Conservation (phyloP, 2,797 vertebrate species). For the Schizopygopsis pylzovi region DNA sequence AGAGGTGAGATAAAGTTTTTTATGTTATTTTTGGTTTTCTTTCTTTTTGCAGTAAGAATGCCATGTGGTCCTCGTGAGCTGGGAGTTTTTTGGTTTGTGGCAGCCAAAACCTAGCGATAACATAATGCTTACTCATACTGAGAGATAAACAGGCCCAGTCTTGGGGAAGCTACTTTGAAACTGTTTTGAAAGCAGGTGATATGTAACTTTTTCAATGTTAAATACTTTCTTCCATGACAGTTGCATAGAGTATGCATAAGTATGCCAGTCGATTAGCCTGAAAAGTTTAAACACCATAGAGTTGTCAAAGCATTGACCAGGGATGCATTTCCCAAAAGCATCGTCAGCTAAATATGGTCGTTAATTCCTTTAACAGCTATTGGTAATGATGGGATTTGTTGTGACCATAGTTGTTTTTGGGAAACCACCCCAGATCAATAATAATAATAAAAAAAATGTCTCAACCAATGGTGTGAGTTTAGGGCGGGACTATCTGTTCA, state of each 20-base stretch:
- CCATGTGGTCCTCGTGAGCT: constrained; percentile 51
- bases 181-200: neutral
- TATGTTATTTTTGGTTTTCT: constrained; percentile 14
- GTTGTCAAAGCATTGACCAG: neutral
- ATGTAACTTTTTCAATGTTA: neutral
- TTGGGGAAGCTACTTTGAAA: neutral
- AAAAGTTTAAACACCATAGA: neutral
- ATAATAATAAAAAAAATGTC: no score
- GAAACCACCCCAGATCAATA: neutral
- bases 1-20: constrained; percentile 73
- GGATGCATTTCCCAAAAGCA: neutral
- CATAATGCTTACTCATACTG: constrained; percentile 25
- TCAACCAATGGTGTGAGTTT: neutral
- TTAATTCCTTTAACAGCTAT: neutral
- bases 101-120: constrained; percentile 1
- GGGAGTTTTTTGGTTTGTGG: constrained; percentile 38
- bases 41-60: constrained; percentile 52
- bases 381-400: neutral
- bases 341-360: neutral
- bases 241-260: neutral
- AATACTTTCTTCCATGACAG: neutral
- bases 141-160: constrained; percentile 22
- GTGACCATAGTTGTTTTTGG: neutral
- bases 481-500: neutral
- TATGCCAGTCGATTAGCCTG: neutral